Conservation (phyloP, 2,888 invertebrate genomes). For the Mimumesa dahlbomi region DNA sequence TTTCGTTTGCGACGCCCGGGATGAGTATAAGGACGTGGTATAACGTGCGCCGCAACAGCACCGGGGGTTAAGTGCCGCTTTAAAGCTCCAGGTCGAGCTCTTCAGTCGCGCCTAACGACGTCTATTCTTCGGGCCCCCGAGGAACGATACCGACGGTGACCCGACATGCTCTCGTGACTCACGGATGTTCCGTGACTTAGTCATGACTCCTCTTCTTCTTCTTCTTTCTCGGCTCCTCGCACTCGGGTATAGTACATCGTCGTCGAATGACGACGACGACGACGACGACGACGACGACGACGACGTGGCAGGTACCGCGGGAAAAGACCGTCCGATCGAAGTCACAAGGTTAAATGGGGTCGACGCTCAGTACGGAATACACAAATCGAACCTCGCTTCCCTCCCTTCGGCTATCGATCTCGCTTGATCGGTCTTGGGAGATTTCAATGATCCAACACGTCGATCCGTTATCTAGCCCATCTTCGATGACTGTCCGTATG, state of each 20-base stretch:
- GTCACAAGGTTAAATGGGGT: conserved; percentile 46
- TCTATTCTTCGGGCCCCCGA: conserved; percentile 59
- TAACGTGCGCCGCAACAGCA: conserved; percentile 8
- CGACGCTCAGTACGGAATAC: conserved; percentile 39
- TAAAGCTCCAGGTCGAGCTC: conserved; percentile 28
- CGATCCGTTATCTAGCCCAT: too few relatives aligned
- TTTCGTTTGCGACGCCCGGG: not conserved
- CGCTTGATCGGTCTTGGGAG: not conserved
- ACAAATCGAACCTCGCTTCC: conserved; percentile 27
- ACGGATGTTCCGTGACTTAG: conserved; percentile 65
- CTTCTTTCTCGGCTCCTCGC: not conserved
- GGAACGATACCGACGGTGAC: conserved; percentile 34
- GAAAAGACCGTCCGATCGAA: conserved; percentile 35
- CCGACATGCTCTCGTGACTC: conserved; percentile 61
- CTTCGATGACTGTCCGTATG: too few relatives aligned
- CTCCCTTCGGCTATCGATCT: not conserved
- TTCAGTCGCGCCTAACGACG: conserved; percentile 57
- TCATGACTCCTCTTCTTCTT: conserved; percentile 45
- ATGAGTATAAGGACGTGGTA: conserved; percentile 22
- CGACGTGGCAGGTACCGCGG: conserved; percentile 23
- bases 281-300: too few relatives aligned
- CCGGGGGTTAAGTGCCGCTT: conserved; percentile 41
- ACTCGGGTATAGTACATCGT: conserved; percentile 1
- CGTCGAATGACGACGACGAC: conserved; percentile 22
- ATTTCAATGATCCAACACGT: not conserved